Base-by-base conservation (phyloP, 2,888 invertebrate species). In the Congeria kusceri region DNA sequence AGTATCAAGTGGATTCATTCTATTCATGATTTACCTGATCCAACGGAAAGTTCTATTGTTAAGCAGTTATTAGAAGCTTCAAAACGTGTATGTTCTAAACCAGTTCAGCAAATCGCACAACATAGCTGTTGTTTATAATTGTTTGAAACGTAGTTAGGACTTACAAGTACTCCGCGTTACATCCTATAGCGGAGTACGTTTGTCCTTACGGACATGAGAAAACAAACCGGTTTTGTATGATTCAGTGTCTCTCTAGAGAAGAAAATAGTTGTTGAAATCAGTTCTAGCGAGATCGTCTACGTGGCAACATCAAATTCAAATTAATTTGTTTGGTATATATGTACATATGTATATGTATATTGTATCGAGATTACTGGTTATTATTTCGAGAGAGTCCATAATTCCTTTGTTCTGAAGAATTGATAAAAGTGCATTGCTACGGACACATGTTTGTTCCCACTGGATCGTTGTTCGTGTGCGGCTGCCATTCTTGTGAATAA, bases 1-100 rank as follows among this genome's bases (percentile, higher is more conserved):
- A 46, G 28, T 28, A 68, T 68, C 9, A 59, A 68, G 13, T 68
- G 58, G 68, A 23, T 20, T 20, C 68, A 68, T 59, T 59, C 59
- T n/a, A 47, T 68, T 1, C 18, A 59, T 18, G 47, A 28, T 23
- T 27, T 47, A 28, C 2, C 1, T 18, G 68, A 68, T 68, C 68
- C 68, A 0, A 68, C 68, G 15, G 47, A 61, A 27, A 67, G 58
- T 46, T 1, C 1, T 18, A 7, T 59, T 3, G 59, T 68, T 3
- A 44, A 29, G n/a, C 23, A 47, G 3, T 28, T 59, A 3, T 46
- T 68, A 20, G 59, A 68, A 11, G n/a, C 59, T 15, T 13, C 59
- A 1, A 68, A 68, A 61, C 23, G 59, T 13, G 20, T 32, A 20
- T 23, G 29, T 53, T 29, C 28, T 4, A 29, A 66, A 32, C 65